Percentiles rank a stretch among this genome's conserved stretches.
These are phyloP conservation scores for Papilio elwesi DNA, from an alignment of 2,888 invertebrate genomes.

Conservation along the genomic window DNA sequence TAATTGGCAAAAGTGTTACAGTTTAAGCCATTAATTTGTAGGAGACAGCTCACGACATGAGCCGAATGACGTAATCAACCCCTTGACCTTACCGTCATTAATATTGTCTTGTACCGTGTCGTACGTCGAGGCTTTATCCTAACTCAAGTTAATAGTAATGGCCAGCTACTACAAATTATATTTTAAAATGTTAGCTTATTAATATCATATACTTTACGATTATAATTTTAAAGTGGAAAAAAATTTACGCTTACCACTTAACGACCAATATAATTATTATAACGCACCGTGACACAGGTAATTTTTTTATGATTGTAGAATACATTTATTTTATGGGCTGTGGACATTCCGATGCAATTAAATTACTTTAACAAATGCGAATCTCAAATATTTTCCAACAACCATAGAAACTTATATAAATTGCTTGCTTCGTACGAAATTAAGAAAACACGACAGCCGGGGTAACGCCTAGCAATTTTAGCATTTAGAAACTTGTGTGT, in stretches of 20 bases:
- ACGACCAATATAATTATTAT: neutral
- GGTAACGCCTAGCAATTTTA: neutral
- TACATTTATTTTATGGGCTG: neutral
- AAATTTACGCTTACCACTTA: neutral
- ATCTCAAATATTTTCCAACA: neutral
- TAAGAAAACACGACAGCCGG: neutral
- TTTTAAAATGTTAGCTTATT: neutral
- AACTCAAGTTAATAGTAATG: too few species aligned
- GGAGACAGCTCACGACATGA: too few species aligned
- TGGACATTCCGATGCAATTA: slow-evolving; percentile 1
- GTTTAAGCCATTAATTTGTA: too few species aligned
- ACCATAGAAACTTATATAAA: neutral
- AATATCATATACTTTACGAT: neutral
- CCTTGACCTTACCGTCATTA: too few species aligned
- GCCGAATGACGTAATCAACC: too few species aligned
- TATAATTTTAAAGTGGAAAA: neutral
- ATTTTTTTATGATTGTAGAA: neutral
- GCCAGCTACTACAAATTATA: neutral
- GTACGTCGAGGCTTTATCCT: too few species aligned
- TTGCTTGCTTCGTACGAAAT: neutral
- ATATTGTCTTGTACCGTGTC: too few species aligned
- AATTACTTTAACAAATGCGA: neutral
- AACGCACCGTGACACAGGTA: neutral
- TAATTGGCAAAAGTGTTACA: too few species aligned
- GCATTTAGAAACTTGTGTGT: neutral